These are phyloP conservation scores for Talpa occidentalis DNA, from an alignment of 2,113 vertebrate genomes.

Conservation along the genomic window DNA sequence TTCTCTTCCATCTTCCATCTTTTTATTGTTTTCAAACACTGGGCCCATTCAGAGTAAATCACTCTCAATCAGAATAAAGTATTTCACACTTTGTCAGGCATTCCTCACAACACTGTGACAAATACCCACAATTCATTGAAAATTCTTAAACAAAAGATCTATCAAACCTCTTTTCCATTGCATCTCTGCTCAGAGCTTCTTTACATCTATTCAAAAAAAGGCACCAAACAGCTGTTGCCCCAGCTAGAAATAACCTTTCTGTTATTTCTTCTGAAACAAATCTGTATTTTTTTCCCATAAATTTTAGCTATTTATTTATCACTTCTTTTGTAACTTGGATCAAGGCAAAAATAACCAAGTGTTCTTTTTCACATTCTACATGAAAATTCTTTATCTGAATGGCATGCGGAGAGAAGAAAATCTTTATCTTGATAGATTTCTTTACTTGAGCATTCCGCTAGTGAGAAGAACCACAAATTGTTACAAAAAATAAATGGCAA, in stretches of 20 bases:
- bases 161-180: not conserved
- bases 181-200: not conserved
- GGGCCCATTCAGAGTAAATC: not conserved
- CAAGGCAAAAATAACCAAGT: not conserved
- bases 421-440: not conserved
- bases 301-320: not conserved
- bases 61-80: slow-evolving; percentile 7
- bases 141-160: not conserved
- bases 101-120: not conserved
- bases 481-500: not conserved
- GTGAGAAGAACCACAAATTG: not conserved
- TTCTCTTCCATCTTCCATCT: not conserved
- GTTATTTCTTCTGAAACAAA: not conserved
- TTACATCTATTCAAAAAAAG: not conserved
- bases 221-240: not conserved
- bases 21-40: not conserved
- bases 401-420: not conserved
- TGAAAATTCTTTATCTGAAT: not conserved
- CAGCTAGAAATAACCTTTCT: not conserved
- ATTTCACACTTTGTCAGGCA: not conserved
- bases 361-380: not conserved
- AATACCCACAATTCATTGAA: not conserved
- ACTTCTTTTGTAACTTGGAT: not conserved
- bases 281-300: not conserved
- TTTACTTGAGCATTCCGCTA: not conserved